phyloP scores from a whole-genome alignment of 2,888 invertebrate species.

The Cepaea hortensis region DNA sequence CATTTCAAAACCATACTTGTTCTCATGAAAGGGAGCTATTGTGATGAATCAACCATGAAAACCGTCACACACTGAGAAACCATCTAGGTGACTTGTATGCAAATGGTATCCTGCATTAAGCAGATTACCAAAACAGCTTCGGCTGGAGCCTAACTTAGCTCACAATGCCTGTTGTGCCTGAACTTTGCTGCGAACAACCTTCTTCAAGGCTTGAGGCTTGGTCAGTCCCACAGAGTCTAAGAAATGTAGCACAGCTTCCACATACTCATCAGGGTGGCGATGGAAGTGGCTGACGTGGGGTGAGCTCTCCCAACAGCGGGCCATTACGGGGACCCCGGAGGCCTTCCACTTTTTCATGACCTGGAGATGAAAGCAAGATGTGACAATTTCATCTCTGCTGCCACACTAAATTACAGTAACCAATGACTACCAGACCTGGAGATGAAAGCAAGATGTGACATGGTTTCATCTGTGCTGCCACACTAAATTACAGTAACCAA shows the following conservation, averaged over 20 bases:
- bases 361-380: background rate
- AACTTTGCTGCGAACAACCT: background rate
- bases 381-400: background rate
- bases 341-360: slow-evolving; percentile 81
- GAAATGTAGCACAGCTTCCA: slow-evolving; percentile 81
- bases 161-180: slow-evolving; percentile 23
- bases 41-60: too few relatives aligned
- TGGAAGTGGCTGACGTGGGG: slow-evolving; percentile 85
- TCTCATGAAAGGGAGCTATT: too few relatives aligned
- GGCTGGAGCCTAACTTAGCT: background rate
- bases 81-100: too few relatives aligned
- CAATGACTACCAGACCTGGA: background rate
- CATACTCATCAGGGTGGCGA: slow-evolving; percentile 83
- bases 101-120: background rate
- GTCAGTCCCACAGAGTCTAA: slow-evolving; percentile 74
- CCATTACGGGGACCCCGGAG: slow-evolving; percentile 84
- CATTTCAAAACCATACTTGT: too few relatives aligned
- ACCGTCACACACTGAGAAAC: too few relatives aligned
- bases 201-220: slow-evolving; percentile 31
- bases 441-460: too few relatives aligned
- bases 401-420: background rate
- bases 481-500: too few relatives aligned
- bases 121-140: background rate
- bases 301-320: slow-evolving; percentile 86
- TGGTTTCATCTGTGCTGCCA: background rate